Base-by-base conservation (phyloP, 2,888 invertebrate genomes). In the Thymelicus acteon region DNA sequence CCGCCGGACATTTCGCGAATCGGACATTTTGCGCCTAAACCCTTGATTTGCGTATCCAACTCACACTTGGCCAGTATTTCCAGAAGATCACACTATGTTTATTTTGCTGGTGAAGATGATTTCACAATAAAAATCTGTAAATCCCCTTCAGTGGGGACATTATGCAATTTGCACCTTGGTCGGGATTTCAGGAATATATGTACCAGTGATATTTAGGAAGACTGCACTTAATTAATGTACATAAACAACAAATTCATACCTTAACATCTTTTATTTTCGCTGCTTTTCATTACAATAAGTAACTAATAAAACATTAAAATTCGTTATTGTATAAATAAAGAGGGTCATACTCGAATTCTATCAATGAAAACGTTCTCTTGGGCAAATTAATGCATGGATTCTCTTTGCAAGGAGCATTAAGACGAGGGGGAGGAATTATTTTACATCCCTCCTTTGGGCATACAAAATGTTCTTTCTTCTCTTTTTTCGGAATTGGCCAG, bases 371-470 rank as follows among this genome's bases (percentile, higher is more conserved):
- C 6, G 72, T 77, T 52, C 83, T 81, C 61, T 82, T 88, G 0
- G 89, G 88, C 13, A 85, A 84, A 6, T 76, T 76, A 0, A 62
- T 6, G 65, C 89, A 87, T 0, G 88, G 86, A 7, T 81, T 80
- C 1, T 78, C 73, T 1, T 75, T 72, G 67, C 86, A 86, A 0
- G 83, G 81, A 0, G 78, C 75, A 0, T 79, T 79, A 0, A 75
- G 66, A n/a, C 71, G 77, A 0, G 79, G 77, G 0, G 84, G 82
- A 0, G 82, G 84, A 0, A 80, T 73, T 0, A 74, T 5, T 31
- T 82, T 83, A 73, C 90, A 90, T 0, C 89, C 89, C 2, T 89
- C 83, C 74, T 88, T 85, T 0, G 86, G 84, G 61, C 85, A 85
- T 7, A 83, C 75, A 0, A 85, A 71, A 0, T 77, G 79, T 31